Evolutionary conservation across 2,113 vertebrate species (phyloP).

Genomic region (Petroica traversi): DNA sequence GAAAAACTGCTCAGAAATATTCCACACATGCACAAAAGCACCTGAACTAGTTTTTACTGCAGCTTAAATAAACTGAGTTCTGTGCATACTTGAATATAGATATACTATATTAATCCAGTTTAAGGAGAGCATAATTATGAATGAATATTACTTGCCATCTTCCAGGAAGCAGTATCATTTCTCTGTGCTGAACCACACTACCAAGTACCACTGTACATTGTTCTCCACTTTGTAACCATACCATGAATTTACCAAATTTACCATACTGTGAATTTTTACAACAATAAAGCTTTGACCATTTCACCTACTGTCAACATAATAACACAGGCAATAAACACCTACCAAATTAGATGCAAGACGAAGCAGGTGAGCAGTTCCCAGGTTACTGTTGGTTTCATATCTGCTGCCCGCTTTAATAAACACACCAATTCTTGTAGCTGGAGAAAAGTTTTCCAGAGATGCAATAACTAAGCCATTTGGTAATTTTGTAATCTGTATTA

Average conservation of each 20-base stretch:
- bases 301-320: background rate
- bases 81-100: background rate
- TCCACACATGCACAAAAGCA: background rate
- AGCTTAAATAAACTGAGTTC: background rate
- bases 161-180: background rate
- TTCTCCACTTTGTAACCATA: background rate
- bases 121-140: background rate
- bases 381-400: slow-evolving; percentile 82
- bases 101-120: background rate
- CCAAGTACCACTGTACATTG: background rate
- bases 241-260: background rate
- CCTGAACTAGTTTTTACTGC: background rate
- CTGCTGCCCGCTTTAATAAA: slow-evolving; percentile 91
- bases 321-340: background rate
- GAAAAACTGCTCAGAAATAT: background rate
- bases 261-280: accelerated
- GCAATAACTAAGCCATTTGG: slow-evolving; percentile 91
- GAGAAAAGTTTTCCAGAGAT: slow-evolving; percentile 92
- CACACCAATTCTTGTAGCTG: slow-evolving; percentile 88
- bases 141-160: background rate
- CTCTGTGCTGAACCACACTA: background rate
- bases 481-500: slow-evolving; percentile 86
- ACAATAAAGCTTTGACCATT: background rate
- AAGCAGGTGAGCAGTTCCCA: slow-evolving; percentile 89
- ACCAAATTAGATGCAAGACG: slow-evolving; percentile 90